Conservation (phyloP, 2,113 vertebrate species). For the Microtus oregoni region DNA sequence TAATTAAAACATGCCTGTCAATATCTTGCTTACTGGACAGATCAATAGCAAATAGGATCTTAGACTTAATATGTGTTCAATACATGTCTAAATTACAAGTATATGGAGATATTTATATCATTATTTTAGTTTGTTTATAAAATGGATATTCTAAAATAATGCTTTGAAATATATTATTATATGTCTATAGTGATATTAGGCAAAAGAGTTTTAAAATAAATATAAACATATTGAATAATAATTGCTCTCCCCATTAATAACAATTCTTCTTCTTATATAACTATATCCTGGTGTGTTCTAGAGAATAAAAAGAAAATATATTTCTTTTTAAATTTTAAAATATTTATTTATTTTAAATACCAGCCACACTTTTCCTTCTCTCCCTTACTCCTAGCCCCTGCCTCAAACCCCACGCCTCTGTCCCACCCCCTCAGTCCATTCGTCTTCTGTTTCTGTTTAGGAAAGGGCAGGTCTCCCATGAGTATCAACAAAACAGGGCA, state of each 20-base stretch:
- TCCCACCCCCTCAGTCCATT: too few relatives aligned
- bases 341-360: too few relatives aligned
- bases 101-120: not conserved
- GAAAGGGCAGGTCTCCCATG: too few relatives aligned
- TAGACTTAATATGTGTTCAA: not conserved
- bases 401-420: too few relatives aligned
- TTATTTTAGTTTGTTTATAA: not conserved
- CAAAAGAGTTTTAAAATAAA: not conserved
- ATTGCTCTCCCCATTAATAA: not conserved
- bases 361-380: too few relatives aligned
- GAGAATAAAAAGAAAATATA: not conserved
- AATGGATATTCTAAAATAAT: not conserved
- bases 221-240: not conserved
- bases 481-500: too few relatives aligned
- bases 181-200: not conserved
- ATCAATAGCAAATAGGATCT: not conserved
- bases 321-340: not conserved
- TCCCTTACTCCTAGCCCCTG: too few relatives aligned
- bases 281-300: not conserved
- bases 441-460: too few relatives aligned
- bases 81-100: not conserved
- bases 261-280: not conserved
- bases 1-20: not conserved
- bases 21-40: not conserved
- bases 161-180: not conserved